Conservation (phyloP, 2,888 invertebrate genomes). For the Acleris sparsana region DNA sequence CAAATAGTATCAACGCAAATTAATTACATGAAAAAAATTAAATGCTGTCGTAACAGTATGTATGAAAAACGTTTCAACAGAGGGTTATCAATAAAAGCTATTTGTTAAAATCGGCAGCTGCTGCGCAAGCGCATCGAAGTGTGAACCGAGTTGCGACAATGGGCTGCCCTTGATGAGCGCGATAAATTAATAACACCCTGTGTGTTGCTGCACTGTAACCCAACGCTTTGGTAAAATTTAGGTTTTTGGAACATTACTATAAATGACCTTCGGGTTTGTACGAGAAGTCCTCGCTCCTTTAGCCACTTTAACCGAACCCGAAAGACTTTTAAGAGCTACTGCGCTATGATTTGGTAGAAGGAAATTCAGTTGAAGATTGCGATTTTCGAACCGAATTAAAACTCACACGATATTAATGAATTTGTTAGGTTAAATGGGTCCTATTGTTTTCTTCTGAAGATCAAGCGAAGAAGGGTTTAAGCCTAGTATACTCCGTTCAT, state of each 20-base stretch:
- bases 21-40: constrained; percentile 34
- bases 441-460: too few relatives aligned
- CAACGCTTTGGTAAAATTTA: not conserved
- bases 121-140: constrained; percentile 61
- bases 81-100: constrained; percentile 64
- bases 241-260: not conserved
- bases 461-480: too few relatives aligned
- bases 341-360: too few relatives aligned
- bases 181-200: constrained; percentile 62
- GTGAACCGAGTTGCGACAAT: constrained; percentile 70
- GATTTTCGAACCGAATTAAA: too few relatives aligned
- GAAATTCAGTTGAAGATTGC: too few relatives aligned
- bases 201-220: constrained; percentile 21
- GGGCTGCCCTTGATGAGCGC: constrained; percentile 66
- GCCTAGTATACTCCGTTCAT: too few relatives aligned
- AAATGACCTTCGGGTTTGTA: too few relatives aligned
- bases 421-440: too few relatives aligned
- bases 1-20: constrained; percentile 25
- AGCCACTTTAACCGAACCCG: too few relatives aligned
- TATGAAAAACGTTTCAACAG: constrained; percentile 46
- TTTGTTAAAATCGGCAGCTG: constrained; percentile 77
- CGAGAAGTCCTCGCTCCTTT: too few relatives aligned
- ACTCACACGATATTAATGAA: too few relatives aligned
- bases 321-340: too few relatives aligned
- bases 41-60: constrained; percentile 40